Evolutionary conservation across 92 coral and sea anemone species (phyloP), one percentile per base, ranked within the genome.

Genomic region (Bergia puertoricense): DNA sequence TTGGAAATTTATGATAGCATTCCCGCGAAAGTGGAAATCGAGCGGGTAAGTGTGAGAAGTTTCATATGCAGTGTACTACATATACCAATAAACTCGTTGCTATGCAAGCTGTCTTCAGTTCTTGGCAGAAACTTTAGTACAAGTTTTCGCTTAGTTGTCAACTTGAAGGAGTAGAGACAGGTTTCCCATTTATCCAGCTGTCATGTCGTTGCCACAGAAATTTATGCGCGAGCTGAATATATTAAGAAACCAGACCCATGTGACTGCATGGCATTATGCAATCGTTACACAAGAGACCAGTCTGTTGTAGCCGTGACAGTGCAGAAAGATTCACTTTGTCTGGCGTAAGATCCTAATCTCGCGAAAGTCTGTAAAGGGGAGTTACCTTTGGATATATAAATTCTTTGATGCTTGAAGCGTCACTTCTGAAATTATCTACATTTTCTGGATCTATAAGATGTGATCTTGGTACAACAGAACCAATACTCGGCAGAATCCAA

Each of bases 1-100:
- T 94, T 97, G 86, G 94, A 95, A 90, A 90, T 95, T 80, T 97
- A 97, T 81, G 99, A 97, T 90, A 94, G 91, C 88, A 97, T 97
- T 65, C 99, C 99, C 0, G 85, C 94, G 85, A 88, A 91, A 40
- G 80, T 92, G 67, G 86, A 90, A 85, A 88, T 74, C 69, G 89
- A 92, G 89, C 95, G 92, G 68, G 98, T 94, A 91, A 92, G 96
- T 90, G 36, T 36, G 48, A 18, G 20, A 74, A 54, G 30, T 69
- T 57, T 43, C 1, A 62, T 2, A 57, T 36, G 8, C 30, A 30
- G 30, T 39, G n/a, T 42, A 18, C 67, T 40, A 46, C 30, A 15
- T 39, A 48, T 65, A 48, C 54, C 50, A 54, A 39, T 30, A 15
- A 14, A 38, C 83, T 72, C 67, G 96, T 95, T 95, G 91, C 95